Conservation (phyloP, 35 echinoderm and acorn worm genomes). For the Strongylocentrotus purpuratus region DNA sequence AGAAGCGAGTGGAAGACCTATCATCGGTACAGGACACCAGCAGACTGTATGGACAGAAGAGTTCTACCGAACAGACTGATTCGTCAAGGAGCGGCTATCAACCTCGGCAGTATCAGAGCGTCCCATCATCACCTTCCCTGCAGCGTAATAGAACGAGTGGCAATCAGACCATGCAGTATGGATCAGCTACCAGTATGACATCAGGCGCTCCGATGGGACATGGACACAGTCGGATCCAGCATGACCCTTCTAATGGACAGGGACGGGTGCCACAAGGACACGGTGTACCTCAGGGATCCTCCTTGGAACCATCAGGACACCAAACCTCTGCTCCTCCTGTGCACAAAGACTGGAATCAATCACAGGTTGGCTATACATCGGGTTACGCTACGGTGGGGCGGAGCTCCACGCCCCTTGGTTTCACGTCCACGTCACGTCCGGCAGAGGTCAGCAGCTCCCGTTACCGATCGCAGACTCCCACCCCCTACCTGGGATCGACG, state of each 20-base stretch:
- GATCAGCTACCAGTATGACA: neutral
- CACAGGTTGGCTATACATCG: neutral
- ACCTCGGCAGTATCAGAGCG: constrained; percentile 29
- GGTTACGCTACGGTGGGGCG: neutral
- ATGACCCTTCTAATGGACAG: neutral
- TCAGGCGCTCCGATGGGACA: neutral
- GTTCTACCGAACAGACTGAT: neutral
- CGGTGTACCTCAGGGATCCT: neutral
- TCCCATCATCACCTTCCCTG: constrained; percentile 21
- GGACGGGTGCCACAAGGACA: neutral
- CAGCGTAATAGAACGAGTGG: neutral
- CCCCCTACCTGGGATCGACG: neutral
- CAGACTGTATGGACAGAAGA: neutral
- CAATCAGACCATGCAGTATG: neutral
- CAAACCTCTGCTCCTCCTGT: neutral
- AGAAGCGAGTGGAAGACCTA: constrained; percentile 33
- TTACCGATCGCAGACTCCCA: constrained; percentile 46
- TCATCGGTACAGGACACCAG: no score
- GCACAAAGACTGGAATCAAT: neutral
- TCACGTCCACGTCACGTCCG: neutral
- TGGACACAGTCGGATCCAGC: neutral
- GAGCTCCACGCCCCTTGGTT: neutral
- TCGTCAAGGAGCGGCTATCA: neutral
- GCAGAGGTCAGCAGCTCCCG: neutral
- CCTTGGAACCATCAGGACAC: neutral